A percentile compares a stretch with the other conserved stretches of the same genome.
Evolutionary conservation across 1,140 invertebrate genomes (phyloP).

Genomic region (Drosophila willistoni): DNA sequence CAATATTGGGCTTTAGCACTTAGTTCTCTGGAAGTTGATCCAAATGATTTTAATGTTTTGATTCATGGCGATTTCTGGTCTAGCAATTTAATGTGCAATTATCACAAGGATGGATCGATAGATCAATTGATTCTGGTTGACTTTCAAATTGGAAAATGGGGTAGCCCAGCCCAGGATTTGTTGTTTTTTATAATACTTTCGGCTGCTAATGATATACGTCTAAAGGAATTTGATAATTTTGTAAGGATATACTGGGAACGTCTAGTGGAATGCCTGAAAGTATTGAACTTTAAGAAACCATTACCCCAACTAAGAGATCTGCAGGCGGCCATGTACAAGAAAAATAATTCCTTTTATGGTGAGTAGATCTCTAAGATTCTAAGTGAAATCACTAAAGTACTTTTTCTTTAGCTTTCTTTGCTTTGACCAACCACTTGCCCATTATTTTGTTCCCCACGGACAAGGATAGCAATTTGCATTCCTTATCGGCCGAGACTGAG

Average conservation of each 20-base stretch:
- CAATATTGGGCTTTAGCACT: slow-evolving; percentile 47
- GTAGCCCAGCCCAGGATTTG: slow-evolving; percentile 78
- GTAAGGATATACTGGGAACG: slow-evolving; percentile 67
- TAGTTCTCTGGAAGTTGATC: slow-evolving; percentile 49
- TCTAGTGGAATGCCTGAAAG: slow-evolving; percentile 57
- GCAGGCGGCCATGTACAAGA: slow-evolving; percentile 58
- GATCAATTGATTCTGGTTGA: slow-evolving; percentile 78
- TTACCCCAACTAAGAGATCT: slow-evolving; percentile 82
- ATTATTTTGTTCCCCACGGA: slow-evolving; percentile 61
- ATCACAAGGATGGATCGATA: slow-evolving; percentile 56
- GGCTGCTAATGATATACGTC: slow-evolving; percentile 41
- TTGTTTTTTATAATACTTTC: slow-evolving; percentile 74
- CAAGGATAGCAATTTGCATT: slow-evolving; percentile 66
- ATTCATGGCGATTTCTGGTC: slow-evolving; percentile 86
- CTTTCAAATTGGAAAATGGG: slow-evolving; percentile 79
- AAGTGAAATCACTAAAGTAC: background rate
- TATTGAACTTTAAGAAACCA: slow-evolving; percentile 48
- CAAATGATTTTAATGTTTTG: slow-evolving; percentile 85
- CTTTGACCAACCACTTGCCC: slow-evolving; percentile 52
- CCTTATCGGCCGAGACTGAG: slow-evolving; percentile 36
- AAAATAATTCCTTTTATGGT: slow-evolving; percentile 68
- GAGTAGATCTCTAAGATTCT: background rate
- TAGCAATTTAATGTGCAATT: slow-evolving; percentile 82
- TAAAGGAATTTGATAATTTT: slow-evolving; percentile 67
- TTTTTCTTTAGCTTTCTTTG: slow-evolving; percentile 58